Evolutionary conservation across 92 coral and sea anemone species (phyloP).

Genomic region (Isaurus tuberculatus): DNA sequence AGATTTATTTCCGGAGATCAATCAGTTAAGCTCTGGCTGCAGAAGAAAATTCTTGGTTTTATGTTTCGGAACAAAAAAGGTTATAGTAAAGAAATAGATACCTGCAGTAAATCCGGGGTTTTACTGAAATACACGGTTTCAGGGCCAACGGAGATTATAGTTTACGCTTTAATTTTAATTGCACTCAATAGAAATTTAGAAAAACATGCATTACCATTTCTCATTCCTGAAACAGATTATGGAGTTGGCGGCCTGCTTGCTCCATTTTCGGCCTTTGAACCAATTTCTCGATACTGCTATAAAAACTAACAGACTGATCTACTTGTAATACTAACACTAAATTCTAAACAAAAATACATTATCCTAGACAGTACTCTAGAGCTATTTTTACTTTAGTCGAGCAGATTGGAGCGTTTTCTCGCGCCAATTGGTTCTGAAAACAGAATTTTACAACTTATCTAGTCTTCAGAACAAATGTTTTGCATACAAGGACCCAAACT

Average conservation of each 20-base stretch:
- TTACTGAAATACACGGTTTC: not conserved
- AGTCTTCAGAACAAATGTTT: not conserved
- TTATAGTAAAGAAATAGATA: slow-evolving; percentile 7
- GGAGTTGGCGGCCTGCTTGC: not conserved
- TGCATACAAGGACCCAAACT: not conserved
- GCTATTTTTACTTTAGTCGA: slow-evolving; percentile 3
- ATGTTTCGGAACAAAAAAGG: not conserved
- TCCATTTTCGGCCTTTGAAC: slow-evolving; percentile 25
- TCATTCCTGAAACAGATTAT: not conserved
- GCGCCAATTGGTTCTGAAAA: slow-evolving; percentile 5
- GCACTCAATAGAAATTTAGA: not conserved
- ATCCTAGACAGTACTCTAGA: not conserved
- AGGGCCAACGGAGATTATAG: slow-evolving; percentile 1
- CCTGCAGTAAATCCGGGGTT: not conserved
- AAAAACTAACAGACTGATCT: not conserved
- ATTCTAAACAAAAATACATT: not conserved
- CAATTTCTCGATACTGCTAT: not conserved
- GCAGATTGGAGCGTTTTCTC: slow-evolving; percentile 2
- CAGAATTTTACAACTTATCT: not conserved
- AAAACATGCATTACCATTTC: not conserved
- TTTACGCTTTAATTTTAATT: not conserved
- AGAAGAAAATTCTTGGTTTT: not conserved
- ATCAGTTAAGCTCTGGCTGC: not conserved
- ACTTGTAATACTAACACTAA: slow-evolving; percentile 7
- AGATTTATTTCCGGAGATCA: slow-evolving; percentile 1